Evolutionary conservation across 2,888 invertebrate genomes (phyloP).

Genomic region (Hesperia comma): DNA sequence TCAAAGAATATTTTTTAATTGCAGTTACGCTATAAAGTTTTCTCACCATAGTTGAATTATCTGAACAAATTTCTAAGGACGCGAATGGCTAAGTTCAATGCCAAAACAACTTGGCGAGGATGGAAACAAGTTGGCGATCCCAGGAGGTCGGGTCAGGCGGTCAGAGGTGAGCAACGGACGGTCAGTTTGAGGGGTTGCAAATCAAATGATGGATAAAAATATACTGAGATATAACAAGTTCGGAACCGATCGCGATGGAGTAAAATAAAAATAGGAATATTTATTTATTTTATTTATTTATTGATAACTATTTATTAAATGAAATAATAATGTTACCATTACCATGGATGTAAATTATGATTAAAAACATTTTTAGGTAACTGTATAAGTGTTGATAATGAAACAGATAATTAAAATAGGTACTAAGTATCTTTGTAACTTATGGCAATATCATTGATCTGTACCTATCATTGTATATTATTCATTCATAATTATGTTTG

Average conservation of each 20-base stretch:
- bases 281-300: no score
- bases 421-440: no score
- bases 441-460: no score
- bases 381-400: no score
- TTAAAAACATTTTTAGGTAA: no score
- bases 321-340: no score
- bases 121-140: conserved; percentile 41
- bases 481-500: conserved; percentile 45
- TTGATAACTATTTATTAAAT: no score
- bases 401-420: no score
- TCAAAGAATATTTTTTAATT: no score
- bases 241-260: not conserved
- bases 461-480: no score
- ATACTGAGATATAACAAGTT: not conserved
- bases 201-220: conserved; percentile 46
- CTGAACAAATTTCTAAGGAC: conserved; percentile 18
- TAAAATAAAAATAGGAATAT: not conserved
- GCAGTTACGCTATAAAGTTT: conserved; percentile 8
- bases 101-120: conserved; percentile 48
- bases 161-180: conserved; percentile 76
- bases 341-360: no score
- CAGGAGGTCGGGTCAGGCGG: conserved; percentile 46
- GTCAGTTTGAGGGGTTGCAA: conserved; percentile 67
- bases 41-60: conserved; percentile 24
- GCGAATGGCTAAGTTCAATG: conserved; percentile 59